Evolutionary conservation across 2,113 vertebrate genomes (phyloP).

Genomic region (Semnopithecus entellus): DNA sequence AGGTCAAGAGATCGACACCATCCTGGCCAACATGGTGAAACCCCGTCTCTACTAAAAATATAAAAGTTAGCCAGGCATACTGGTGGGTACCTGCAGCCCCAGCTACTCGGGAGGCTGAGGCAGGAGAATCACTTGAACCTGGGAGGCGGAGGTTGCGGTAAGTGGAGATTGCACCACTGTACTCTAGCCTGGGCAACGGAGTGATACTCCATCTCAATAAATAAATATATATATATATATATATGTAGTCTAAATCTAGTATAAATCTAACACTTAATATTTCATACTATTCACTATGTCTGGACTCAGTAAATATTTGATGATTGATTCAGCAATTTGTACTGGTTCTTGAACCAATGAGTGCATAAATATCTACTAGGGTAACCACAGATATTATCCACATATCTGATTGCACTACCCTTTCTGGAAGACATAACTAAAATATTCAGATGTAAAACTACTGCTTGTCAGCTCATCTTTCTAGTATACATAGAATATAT

Average conservation of each 20-base stretch:
- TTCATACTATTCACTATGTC: background rate
- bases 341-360: background rate
- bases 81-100: too few relatives aligned
- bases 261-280: background rate
- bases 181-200: too few relatives aligned
- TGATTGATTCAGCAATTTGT: background rate
- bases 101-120: too few relatives aligned
- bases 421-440: background rate
- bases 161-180: too few relatives aligned
- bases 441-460: slow-evolving; percentile 31
- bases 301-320: background rate
- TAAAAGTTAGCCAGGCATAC: too few relatives aligned
- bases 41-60: too few relatives aligned
- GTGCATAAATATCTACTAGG: background rate
- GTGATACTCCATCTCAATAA: too few relatives aligned
- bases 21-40: too few relatives aligned
- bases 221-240: too few relatives aligned
- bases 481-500: background rate
- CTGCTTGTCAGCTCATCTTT: background rate
- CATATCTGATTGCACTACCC: background rate
- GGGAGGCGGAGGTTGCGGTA: too few relatives aligned
- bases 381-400: background rate
- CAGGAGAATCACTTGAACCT: too few relatives aligned
- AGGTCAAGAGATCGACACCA: too few relatives aligned
- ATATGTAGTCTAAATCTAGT: background rate